Evolutionary conservation across 2,797 vertebrate species (phyloP).

Genomic region (Thunnus albacares): DNA sequence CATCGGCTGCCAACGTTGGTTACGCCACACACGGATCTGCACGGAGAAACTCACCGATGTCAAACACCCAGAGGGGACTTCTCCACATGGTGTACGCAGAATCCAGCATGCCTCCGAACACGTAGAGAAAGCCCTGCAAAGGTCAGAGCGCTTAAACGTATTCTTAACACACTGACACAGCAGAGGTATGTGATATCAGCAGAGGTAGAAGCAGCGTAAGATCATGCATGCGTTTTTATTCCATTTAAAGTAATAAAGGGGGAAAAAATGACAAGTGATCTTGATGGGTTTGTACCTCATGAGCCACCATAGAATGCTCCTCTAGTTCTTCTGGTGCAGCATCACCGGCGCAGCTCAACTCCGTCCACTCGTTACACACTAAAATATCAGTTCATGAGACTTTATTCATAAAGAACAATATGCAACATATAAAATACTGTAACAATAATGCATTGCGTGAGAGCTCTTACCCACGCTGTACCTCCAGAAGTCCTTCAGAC

Average conservation of each 20-base stretch:
- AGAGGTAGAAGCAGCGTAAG: neutral
- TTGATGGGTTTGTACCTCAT: constrained; percentile 81
- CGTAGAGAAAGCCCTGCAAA: constrained; percentile 85
- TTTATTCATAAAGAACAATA: too few species aligned
- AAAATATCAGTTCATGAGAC: constrained; percentile 5
- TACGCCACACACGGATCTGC: neutral
- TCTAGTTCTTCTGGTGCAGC: constrained; percentile 90
- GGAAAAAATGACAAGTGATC: neutral
- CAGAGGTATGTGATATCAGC: neutral
- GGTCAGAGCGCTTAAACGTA: neutral
- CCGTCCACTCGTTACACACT: constrained; percentile 88
- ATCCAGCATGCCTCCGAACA: constrained; percentile 91
- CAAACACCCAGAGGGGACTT: constrained; percentile 89
- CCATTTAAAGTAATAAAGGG: neutral
- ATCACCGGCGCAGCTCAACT: constrained; percentile 80
- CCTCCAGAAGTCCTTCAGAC: constrained; percentile 90
- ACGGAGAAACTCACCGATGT: constrained; percentile 82
- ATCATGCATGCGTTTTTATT: neutral
- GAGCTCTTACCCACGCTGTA: constrained; percentile 87
- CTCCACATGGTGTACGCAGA: constrained; percentile 84
- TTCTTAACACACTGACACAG: neutral
- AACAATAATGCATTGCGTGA: neutral
- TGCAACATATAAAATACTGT: neutral
- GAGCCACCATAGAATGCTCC: constrained; percentile 90
- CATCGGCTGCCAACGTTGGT: neutral